Evolutionary conservation across 2,888 invertebrate species (phyloP), one percentile per base, ranked within the genome.

Genomic region (Itoplectis maculator): DNA sequence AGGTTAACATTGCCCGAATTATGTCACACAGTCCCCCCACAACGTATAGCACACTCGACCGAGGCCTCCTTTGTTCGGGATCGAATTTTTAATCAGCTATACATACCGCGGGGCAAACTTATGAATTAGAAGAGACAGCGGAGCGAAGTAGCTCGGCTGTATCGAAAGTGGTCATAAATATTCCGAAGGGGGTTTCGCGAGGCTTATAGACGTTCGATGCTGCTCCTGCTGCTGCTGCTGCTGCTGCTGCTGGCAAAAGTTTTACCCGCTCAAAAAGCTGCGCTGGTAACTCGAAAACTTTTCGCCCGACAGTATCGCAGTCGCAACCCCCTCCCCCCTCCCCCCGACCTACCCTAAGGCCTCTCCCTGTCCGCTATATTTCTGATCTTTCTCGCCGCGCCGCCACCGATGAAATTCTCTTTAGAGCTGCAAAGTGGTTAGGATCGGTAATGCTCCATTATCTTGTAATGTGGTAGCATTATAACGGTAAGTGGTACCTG

Each of bases 401-500:
- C n/a, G 23, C n/a, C 37, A 65, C 72, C 81, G 77, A 86, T 86
- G 81, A 87, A 88, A 85, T 85, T 87, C 84, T 79, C 78, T 80
- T 68, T 63, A 77, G 79, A 79, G 70, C 84, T 81, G 82, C 79
- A 81, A 90, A 86, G 84, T 85, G 84, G 86, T 87, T 87, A 85
- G 83, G 81, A 87, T 84, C 79, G 81, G 86, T 87, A 88, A 89
- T 89, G 87, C 88, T 86, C 87, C 86, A 90, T 92, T 91, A 91
- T 89, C 88, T 85, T 86, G 88, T 89, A 90, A 89, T 89, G 89
- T 87, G 86, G 86, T 87, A 88, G 88, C 88, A 90, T 90, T 90
- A 90, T 88, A 88, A 88, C 87, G 87, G 87, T 90, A 91, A 91
- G 89, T 89, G 87, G 85, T 89, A 89, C 85, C 87, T 89, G 88